Base-by-base conservation (phyloP, 2,888 invertebrate genomes). In the Dolichopus griseipennis region DNA sequence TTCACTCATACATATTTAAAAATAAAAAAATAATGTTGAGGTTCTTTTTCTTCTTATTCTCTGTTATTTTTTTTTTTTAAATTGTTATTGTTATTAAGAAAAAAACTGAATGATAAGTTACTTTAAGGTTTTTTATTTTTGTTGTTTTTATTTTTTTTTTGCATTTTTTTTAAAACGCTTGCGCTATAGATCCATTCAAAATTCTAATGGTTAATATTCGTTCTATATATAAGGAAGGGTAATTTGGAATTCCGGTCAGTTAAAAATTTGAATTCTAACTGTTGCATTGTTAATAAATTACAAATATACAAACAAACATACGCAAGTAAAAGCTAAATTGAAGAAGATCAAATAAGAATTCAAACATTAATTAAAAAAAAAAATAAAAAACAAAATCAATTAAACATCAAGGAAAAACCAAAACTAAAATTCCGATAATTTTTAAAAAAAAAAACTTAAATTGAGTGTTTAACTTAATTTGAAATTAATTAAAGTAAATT, bases 211-310 rank as follows among this genome's bases (percentile, higher is more conserved):
- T 52, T 52, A 52, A 52, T 18, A 52, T 52, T 52, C 15, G 2
- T 52, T 52, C 6, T 52, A 52, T 52, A 52, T 52, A 52, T 18
- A 52, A 52, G 52, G 52, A 52, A 18, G 52, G 15, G n/a, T 52
- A 52, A 52, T 18, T 52, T n/a, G 6, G n/a, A 52, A 52, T 52
- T 52, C 18, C 18, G 18, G 52, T 52, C 52, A 52, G 52, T 52
- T 52, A 52, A 52, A 52, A 52, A 18, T 52, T 52, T 52, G 52
- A 52, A 52, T 52, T 52, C 52, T 52, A 52, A 52, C 52, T 52
- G 52, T 52, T 52, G 52, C 52, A 52, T 52, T 52, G 6, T 52
- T 52, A 52, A 12, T 10, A 43, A 52, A 52, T 37, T 2, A n/a
- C 18, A 52, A 52, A n/a, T n/a, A n/a, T n/a, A n/a, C n/a, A n/a